Evolutionary conservation across 2,797 vertebrate genomes (phyloP), one percentile per base, ranked within the genome.

Genomic region (Anguilla pacifica): DNA sequence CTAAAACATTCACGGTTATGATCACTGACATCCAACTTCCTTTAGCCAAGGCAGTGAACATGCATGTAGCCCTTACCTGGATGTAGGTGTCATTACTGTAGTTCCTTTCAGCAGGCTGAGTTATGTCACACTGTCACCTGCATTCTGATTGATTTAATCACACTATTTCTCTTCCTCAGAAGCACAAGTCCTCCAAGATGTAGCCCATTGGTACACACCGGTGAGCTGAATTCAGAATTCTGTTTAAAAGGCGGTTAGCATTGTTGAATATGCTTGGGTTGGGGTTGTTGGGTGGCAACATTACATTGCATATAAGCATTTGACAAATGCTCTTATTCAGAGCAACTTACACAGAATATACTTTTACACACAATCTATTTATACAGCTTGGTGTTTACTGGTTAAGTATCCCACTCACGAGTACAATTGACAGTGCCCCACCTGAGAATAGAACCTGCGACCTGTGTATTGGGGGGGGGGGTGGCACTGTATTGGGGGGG

Each of bases 121-220:
- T 31, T 31, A 35, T 72, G 72, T 35, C 35, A 39, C 3, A 17
- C 35, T n/a, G 77, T 46, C 31, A 43, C 72, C 72, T 4, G 11
- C 13, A 46, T 81, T 22, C 39, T 81, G 31, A 85, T n/a, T n/a
- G 39, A 39, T 39, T 83, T 28, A 85, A 19, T 57, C n/a, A 39
- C 6, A 17, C 53, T 67, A 1, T 43, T 43, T 46, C 79, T 70
- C 72, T 84, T 89, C 61, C 61, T 85, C 93, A 95, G 94, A 94
- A 94, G 88, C 94, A 91, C 59, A 94, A 93, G 87, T 92, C 92
- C 0, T 90, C 91, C 17, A 90, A 91, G 87, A 89, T 59, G 3
- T 88, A 88, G 67, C 70, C 31, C 46, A 39, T 39, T 39, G 74
- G 22, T 59, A 49, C 11, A 1, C 51, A 46, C 25, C 7, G 85